Conservation (phyloP, 2,113 vertebrate species). For the Pedionomus torquatus region DNA sequence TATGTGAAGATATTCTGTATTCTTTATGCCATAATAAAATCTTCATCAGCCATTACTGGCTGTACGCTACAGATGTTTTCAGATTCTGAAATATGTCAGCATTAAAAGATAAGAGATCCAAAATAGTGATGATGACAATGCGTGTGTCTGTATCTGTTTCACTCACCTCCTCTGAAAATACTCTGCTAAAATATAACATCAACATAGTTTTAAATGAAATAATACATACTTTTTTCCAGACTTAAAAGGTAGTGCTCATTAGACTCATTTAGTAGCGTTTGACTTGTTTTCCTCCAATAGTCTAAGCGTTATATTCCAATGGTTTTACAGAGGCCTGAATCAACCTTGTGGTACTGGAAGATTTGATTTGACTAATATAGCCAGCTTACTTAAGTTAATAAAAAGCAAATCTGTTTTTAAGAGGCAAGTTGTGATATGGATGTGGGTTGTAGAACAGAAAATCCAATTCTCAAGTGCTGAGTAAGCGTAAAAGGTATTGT, state of each 20-base stretch:
- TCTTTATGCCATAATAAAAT: not conserved
- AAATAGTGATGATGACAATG: not conserved
- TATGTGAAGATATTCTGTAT: not conserved
- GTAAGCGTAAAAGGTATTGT: not conserved
- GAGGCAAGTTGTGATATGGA: not conserved
- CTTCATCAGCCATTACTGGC: not conserved
- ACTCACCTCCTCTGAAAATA: not conserved
- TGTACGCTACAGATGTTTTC: accelerated
- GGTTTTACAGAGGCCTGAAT: not conserved
- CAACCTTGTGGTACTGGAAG: not conserved
- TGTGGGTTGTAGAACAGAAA: not conserved
- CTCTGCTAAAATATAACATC: not conserved
- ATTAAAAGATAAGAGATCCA: not conserved
- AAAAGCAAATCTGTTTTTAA: not conserved
- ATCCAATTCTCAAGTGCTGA: not conserved
- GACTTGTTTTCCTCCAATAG: not conserved
- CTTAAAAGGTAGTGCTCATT: accelerated
- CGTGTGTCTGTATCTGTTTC: not conserved
- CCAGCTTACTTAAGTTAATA: not conserved
- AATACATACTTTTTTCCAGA: not conserved
- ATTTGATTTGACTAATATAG: not conserved
- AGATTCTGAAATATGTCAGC: not conserved
- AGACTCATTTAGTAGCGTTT: not conserved
- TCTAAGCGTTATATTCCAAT: not conserved
- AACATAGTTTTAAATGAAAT: accelerated